phyloP scores from a whole-genome alignment of 2,113 vertebrate species.

The Nannobrachium achirus region DNA sequence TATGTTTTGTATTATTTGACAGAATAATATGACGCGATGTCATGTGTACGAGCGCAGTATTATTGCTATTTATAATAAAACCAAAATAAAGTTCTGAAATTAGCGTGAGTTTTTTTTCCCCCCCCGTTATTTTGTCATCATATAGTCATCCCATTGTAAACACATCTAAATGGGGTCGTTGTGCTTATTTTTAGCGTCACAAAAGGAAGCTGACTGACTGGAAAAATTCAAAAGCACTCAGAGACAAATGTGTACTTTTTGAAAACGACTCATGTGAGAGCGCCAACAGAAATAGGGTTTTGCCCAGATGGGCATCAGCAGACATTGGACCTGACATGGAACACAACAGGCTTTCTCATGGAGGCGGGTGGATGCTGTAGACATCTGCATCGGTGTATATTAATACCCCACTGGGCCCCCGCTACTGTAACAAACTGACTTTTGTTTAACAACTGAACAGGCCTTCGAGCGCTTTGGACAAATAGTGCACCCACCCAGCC shows the following conservation, averaged over 20 bases:
- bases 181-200: slow-evolving; percentile 45
- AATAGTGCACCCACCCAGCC: slow-evolving; percentile 43
- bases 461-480: slow-evolving; percentile 72
- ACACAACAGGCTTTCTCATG: slow-evolving; percentile 66
- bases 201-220: slow-evolving; percentile 16
- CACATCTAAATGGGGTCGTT: slow-evolving; percentile 53
- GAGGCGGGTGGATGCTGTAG: slow-evolving; percentile 38
- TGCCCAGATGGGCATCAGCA: slow-evolving; percentile 51
- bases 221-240: slow-evolving; percentile 29
- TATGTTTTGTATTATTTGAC: slow-evolving; percentile 76
- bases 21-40: slow-evolving; percentile 84
- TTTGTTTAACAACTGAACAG: slow-evolving; percentile 75
- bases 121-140: not conserved
- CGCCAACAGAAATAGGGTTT: slow-evolving; percentile 63
- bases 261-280: slow-evolving; percentile 56
- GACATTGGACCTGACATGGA: slow-evolving; percentile 55
- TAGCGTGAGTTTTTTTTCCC: slow-evolving; percentile 21
- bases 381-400: slow-evolving; percentile 65
- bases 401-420: slow-evolving; percentile 48
- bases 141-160: not conserved
- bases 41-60: slow-evolving; percentile 93
- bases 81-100: slow-evolving; percentile 54
- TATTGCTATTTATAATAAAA: slow-evolving; percentile 98
- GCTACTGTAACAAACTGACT: slow-evolving; percentile 74
- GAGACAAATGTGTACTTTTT: slow-evolving; percentile 70